A percentile compares a stretch with the other conserved stretches of the same genome.
These are phyloP conservation scores for Eleginops maclovinus DNA, from an alignment of 2,113 vertebrate species.

Conservation along the genomic window DNA sequence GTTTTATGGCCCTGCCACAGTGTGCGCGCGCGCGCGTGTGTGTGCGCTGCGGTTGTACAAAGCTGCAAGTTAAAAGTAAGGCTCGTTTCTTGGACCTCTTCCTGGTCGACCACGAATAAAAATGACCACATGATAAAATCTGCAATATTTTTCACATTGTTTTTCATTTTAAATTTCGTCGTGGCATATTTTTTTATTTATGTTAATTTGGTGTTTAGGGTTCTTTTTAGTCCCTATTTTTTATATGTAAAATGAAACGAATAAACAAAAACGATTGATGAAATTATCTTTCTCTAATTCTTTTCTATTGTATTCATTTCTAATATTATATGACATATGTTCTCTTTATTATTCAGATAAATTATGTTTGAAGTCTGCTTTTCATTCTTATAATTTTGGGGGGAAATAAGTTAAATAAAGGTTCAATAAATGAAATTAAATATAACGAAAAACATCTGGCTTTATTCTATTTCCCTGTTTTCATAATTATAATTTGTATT, in stretches of 20 bases:
- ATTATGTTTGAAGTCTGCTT: no score
- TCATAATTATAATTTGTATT: no score
- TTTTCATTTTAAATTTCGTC: neutral
- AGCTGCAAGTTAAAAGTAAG: conserved; percentile 36
- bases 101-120: conserved; percentile 7
- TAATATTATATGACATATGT: no score
- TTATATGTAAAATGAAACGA: neutral
- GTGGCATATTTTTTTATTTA: neutral
- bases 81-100: conserved; percentile 40
- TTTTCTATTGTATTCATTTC: neutral
- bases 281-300: neutral
- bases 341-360: no score
- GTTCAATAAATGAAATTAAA: no score
- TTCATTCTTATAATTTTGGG: no score
- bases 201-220: accelerated
- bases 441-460: no score
- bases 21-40: conserved; percentile 11
- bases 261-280: neutral
- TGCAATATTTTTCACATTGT: neutral
- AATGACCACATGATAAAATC: neutral
- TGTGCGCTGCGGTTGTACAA: conserved; percentile 31
- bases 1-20: conserved; percentile 75
- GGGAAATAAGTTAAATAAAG: no score
- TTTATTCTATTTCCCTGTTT: no score
- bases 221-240: no score